Evolutionary conservation across 2,888 invertebrate genomes (phyloP).

Genomic region (Heteropelma amictum): DNA sequence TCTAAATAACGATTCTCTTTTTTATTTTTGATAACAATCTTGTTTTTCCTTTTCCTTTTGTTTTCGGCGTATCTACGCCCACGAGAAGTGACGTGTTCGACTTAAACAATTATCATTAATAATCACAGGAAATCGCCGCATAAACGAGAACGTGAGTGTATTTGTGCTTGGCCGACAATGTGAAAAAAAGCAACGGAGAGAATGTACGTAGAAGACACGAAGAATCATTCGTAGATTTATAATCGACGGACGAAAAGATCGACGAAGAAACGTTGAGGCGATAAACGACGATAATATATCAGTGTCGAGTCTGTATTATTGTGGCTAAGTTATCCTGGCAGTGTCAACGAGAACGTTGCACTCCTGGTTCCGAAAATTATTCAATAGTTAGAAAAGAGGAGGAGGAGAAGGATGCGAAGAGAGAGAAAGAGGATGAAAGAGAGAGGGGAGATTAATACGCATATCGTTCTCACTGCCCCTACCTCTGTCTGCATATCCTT

Average conservation of each 20-base stretch:
- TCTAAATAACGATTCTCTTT: not conserved
- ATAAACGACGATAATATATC: slow-evolving; percentile 51
- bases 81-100: slow-evolving; percentile 31
- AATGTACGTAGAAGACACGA: not conserved
- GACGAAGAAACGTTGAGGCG: not conserved
- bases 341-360: slow-evolving; percentile 68
- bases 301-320: slow-evolving; percentile 66
- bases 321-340: slow-evolving; percentile 66
- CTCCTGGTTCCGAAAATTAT: slow-evolving; percentile 33
- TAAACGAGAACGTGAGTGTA: slow-evolving; percentile 13
- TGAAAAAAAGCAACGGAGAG: slow-evolving; percentile 2
- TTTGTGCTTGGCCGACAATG: not conserved
- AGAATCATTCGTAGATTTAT: slow-evolving; percentile 43
- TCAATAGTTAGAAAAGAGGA: slow-evolving; percentile 31
- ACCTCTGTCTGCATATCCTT: slow-evolving; percentile 76
- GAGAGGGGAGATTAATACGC: slow-evolving; percentile 51
- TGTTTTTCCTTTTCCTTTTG: not conserved
- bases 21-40: not conserved
- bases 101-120: slow-evolving; percentile 14
- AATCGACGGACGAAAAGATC: slow-evolving; percentile 20
- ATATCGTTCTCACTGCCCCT: slow-evolving; percentile 72
- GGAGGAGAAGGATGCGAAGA: slow-evolving; percentile 1
- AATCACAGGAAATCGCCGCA: slow-evolving; percentile 11
- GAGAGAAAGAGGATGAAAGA: not conserved
- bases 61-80: slow-evolving; percentile 43